Conservation (phyloP, 2,113 vertebrate species). For the Gambusia affinis region DNA sequence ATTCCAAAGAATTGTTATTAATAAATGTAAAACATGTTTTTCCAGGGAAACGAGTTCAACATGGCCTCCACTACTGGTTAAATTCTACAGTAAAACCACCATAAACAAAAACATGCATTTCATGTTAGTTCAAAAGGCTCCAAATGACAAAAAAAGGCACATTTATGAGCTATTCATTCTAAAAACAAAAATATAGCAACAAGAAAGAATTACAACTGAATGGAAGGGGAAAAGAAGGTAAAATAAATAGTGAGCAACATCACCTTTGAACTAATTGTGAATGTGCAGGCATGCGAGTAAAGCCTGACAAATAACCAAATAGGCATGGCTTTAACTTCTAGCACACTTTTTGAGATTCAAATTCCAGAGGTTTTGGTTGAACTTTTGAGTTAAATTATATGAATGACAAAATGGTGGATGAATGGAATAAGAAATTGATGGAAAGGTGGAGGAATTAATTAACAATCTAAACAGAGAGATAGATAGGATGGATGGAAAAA, state of each 20-base stretch:
- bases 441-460: too few species aligned
- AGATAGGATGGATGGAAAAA: not conserved
- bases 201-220: not conserved
- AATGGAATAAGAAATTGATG: not conserved
- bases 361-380: not conserved
- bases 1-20: not conserved
- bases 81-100: conserved; percentile 27
- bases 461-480: not conserved
- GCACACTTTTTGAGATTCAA: too few species aligned
- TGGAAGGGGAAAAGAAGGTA: not conserved
- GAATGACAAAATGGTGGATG: not conserved
- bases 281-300: not conserved
- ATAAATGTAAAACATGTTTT: not conserved
- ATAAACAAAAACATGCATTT: conserved; percentile 30
- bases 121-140: conserved; percentile 12
- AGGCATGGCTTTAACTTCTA: not conserved
- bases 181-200: not conserved
- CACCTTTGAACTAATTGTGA: not conserved
- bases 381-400: not conserved
- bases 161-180: not conserved
- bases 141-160: not conserved
- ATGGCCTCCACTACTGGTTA: not conserved
- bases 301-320: conserved; percentile 12
- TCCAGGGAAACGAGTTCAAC: not conserved
- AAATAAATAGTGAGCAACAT: not conserved